Conservation (phyloP, 2,888 invertebrate species). For the Gymnocheta viridis region DNA sequence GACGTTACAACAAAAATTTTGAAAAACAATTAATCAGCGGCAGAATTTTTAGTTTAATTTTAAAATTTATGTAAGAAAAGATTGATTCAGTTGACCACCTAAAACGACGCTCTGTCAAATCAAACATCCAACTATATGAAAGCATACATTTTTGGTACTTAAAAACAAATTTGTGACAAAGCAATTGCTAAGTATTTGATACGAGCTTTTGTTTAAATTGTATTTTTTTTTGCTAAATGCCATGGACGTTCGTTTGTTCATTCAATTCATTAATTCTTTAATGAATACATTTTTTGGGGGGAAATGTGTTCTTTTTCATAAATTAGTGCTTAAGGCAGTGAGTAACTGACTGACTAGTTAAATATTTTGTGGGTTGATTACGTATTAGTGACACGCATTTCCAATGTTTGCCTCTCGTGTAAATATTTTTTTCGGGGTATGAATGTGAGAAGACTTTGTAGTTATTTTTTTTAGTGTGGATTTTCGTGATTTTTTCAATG, state of each 20-base stretch:
- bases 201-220: not conserved
- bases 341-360: not conserved
- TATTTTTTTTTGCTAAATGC: not conserved
- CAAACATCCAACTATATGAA: not conserved
- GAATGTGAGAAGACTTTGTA: not conserved
- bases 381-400: conserved; percentile 58
- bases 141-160: not conserved
- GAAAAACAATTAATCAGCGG: not conserved
- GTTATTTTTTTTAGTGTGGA: not conserved
- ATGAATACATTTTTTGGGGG: not conserved
- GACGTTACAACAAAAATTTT: not conserved
- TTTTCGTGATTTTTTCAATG: not conserved
- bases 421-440: not conserved
- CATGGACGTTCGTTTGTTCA: conserved; percentile 29
- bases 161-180: not conserved
- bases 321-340: not conserved
- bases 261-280: not conserved
- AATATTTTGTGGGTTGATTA: conserved; percentile 32
- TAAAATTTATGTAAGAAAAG: not conserved
- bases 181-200: not conserved
- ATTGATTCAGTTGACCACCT: not conserved
- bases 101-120: not conserved
- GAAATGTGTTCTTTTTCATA: not conserved
- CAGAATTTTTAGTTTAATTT: not conserved
- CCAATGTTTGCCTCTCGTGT: not conserved